A percentile compares a stretch with the other conserved stretches of the same genome.
phyloP scores from a whole-genome alignment of 2,113 vertebrate species.

The Hylia prasina region DNA sequence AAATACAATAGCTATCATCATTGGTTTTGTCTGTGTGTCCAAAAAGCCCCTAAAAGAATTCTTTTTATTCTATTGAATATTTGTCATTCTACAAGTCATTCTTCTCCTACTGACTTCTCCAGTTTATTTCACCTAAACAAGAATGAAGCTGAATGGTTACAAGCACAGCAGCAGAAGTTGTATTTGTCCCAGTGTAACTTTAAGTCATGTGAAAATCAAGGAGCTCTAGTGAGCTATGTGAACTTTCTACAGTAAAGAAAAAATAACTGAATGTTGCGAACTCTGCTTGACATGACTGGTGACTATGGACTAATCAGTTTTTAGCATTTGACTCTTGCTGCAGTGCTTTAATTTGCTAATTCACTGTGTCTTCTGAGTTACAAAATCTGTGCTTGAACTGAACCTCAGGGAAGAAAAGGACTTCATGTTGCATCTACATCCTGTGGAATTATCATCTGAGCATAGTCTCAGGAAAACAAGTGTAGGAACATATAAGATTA shows the following conservation, averaged over 20 bases:
- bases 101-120: not conserved
- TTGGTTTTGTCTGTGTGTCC: not conserved
- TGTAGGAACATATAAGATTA: not conserved
- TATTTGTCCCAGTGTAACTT: not conserved
- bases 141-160: not conserved
- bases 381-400: not conserved
- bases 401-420: not conserved
- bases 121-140: not conserved
- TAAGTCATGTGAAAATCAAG: not conserved
- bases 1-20: not conserved
- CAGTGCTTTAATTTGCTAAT: not conserved
- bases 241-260: not conserved
- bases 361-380: not conserved
- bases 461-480: not conserved
- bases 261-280: not conserved
- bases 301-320: not conserved
- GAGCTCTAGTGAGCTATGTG: not conserved
- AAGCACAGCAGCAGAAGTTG: not conserved
- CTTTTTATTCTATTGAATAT: not conserved
- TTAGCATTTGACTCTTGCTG: not conserved
- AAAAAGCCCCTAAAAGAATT: accelerated
- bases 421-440: not conserved
- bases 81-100: not conserved
- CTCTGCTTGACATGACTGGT: not conserved
- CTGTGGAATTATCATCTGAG: not conserved